phyloP scores from a whole-genome alignment of 2,888 invertebrate species.

The Drosophila algonquin region DNA sequence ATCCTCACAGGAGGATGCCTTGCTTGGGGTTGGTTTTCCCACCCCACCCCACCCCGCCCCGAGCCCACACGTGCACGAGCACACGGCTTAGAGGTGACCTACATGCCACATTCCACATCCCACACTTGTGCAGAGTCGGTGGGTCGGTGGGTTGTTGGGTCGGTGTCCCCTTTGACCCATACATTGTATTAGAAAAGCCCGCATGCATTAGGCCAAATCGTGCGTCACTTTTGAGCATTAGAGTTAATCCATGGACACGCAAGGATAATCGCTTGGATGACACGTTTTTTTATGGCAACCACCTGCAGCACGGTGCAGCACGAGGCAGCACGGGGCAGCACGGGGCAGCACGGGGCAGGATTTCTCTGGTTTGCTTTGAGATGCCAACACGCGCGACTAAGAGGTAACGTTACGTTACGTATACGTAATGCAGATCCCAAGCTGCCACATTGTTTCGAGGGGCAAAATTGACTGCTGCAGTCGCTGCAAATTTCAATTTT shows the following conservation, averaged over 20 bases:
- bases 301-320: constrained; percentile 16
- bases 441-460: constrained; percentile 9
- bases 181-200: neutral
- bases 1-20: neutral
- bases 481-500: constrained; percentile 50
- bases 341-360: neutral
- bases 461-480: constrained; percentile 45
- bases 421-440: constrained; percentile 29
- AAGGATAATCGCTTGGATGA: constrained; percentile 77
- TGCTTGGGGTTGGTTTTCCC: neutral
- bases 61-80: neutral
- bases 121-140: neutral
- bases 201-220: constrained; percentile 73
- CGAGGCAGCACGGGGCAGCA: neutral
- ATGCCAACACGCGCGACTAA: constrained; percentile 46
- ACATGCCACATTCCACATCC: constrained; percentile 8
- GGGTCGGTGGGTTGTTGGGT: neutral
- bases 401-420: constrained; percentile 35
- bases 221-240: constrained; percentile 81
- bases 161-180: neutral
- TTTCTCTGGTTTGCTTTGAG: constrained; percentile 50
- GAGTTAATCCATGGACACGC: constrained; percentile 75
- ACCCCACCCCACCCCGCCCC: too few relatives aligned
- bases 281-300: constrained; percentile 64
- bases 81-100: constrained; percentile 40